phyloP scores from a whole-genome alignment of 2,113 vertebrate species.

The Hippocampus zosterae region DNA sequence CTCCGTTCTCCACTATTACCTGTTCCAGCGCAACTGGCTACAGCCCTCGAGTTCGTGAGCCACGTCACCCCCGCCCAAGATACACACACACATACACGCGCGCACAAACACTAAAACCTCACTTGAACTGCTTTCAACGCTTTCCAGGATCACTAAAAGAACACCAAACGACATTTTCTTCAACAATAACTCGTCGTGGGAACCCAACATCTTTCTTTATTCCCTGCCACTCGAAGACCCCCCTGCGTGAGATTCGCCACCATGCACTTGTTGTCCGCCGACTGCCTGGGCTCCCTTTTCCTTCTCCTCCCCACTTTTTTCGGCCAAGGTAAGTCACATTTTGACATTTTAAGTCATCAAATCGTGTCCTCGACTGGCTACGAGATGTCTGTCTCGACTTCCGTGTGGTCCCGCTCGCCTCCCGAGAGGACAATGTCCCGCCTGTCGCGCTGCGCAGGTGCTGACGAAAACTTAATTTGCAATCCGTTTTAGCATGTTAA shows the following conservation, averaged over 20 bases:
- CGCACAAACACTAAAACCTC: neutral
- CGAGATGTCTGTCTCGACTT: neutral
- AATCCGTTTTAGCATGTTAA: neutral
- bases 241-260: slow-evolving; percentile 39
- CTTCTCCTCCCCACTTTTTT: slow-evolving; percentile 46
- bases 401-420: neutral
- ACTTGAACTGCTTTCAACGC: slow-evolving; percentile 16
- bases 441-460: slow-evolving; percentile 31
- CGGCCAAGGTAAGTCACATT: slow-evolving; percentile 55
- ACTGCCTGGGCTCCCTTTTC: slow-evolving; percentile 30
- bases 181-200: neutral
- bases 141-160: slow-evolving; percentile 22
- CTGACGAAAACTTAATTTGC: slow-evolving; percentile 29
- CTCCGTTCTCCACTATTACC: slow-evolving; percentile 53
- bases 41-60: slow-evolving; percentile 42
- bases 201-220: neutral
- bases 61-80: slow-evolving; percentile 2
- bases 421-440: slow-evolving; percentile 16
- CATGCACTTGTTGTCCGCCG: slow-evolving; percentile 71
- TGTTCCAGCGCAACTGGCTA: slow-evolving; percentile 50
- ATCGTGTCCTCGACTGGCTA: neutral
- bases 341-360: neutral
- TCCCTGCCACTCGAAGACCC: neutral
- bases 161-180: neutral
- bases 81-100: no score